Percentiles rank a stretch among this genome's conserved stretches.
phyloP scores from a whole-genome alignment of 64 coral and sea anemone species.

The Porites australiensis region DNA sequence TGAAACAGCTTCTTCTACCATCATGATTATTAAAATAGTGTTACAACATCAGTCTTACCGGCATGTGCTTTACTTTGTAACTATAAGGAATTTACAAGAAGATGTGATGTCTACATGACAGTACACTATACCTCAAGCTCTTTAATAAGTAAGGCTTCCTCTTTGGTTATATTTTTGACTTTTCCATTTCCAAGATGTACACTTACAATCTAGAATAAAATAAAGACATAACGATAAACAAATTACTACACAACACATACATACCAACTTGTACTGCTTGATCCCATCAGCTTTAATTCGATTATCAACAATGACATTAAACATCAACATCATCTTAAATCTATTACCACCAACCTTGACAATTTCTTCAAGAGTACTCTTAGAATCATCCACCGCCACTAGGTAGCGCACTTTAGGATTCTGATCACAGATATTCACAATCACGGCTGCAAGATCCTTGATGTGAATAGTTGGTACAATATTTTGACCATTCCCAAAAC shows the following conservation, averaged over 20 bases:
- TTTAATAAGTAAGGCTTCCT: slow-evolving; percentile 96
- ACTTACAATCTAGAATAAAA: slow-evolving; percentile 74
- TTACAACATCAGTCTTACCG: too few species aligned
- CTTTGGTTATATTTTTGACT: slow-evolving; percentile 94
- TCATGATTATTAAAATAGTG: too few species aligned
- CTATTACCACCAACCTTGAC: slow-evolving; percentile 74
- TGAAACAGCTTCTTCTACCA: too few species aligned
- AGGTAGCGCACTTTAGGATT: slow-evolving; percentile 96
- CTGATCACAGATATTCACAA: slow-evolving; percentile 97
- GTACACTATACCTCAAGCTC: slow-evolving; percentile 84
- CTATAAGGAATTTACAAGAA: too few species aligned
- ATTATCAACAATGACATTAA: too few species aligned
- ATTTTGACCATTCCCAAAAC: slow-evolving; percentile 96
- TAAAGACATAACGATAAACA: background rate
- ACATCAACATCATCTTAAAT: too few species aligned
- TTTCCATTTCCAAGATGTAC: slow-evolving; percentile 90
- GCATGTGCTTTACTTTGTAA: too few species aligned
- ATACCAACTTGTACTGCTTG: background rate
- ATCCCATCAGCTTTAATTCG: too few species aligned
- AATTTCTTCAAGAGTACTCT: slow-evolving; percentile 97
- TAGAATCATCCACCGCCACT: slow-evolving; percentile 95
- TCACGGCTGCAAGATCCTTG: slow-evolving; percentile 85
- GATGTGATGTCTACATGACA: too few species aligned
- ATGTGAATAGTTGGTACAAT: slow-evolving; percentile 96
- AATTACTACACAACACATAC: background rate